Evolutionary conservation across 2,888 invertebrate genomes (phyloP), one percentile per base, ranked within the genome.

Genomic region (Nineta flava): DNA sequence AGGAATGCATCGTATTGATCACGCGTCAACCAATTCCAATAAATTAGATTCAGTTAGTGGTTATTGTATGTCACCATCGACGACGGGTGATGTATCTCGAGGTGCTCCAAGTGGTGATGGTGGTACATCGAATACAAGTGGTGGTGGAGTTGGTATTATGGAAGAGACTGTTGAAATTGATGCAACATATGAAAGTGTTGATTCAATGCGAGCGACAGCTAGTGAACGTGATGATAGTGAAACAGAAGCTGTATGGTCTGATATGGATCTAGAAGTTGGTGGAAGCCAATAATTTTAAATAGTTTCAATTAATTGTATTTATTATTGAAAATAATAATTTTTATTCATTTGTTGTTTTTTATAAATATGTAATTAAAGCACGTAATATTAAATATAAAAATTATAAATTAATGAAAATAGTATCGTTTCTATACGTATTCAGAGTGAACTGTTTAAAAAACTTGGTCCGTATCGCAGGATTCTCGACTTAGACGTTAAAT

Each of bases 1-100:
- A 59, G 81, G 80, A 38, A 70, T 80, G 58, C 77, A 79, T 59
- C 66, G 75, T 52, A 68, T 81, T 46, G 81, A 81, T 46, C 56
- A 62, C 42, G 61, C 59, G 40, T 47, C 56, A 17, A 57, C 61
- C 4, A 64, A 67, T 5, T 63, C 71, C 3, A 68, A 67, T 54
- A 69, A 73, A 60, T 57, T 72, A 50, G 74, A 75, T 51, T 67
- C 69, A 2, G 66, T 67, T 52, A 13, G n/a, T 3, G 41, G 21
- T 12, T 74, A 71, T 59, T 73, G 73, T 55, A 69, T 73, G 62
- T 66, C 70, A 9, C 35, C 49, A 9, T 19, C 49, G 6, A 35
- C 49, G 9, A 35, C 49, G 9, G 44, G 26, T 9, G 49, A 35
- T 41, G 41, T 41, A 41, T 46, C 40, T 21, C 17, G 46, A 32